Evolutionary conservation across 1,140 invertebrate species (phyloP).

Genomic region (Probaryconus sp.): DNA sequence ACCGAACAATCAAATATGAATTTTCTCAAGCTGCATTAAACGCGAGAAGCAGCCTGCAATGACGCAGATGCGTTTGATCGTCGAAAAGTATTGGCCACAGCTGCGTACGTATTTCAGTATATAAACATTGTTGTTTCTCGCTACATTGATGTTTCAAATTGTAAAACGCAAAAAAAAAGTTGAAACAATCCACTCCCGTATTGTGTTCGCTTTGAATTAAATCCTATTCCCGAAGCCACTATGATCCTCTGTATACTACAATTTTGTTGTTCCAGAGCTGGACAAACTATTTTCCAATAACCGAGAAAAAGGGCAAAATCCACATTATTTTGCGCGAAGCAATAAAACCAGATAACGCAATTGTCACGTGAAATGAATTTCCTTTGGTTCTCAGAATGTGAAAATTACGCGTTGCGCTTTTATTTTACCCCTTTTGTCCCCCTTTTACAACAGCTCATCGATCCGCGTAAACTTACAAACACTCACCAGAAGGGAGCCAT

Average conservation of each 20-base stretch:
- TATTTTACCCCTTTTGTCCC: conserved; percentile 20
- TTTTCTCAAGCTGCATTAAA: conserved; percentile 44
- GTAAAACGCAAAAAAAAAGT: neutral
- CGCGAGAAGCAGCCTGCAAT: conserved; percentile 27
- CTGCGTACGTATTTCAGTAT: conserved; percentile 38
- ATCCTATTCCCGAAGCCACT: too few species aligned
- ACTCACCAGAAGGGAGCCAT: conserved; percentile 19
- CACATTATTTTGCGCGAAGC: conserved; percentile 1
- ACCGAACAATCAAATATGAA: conserved; percentile 38
- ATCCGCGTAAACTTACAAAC: conserved; percentile 25
- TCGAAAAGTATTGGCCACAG: conserved; percentile 44
- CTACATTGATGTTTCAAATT: conserved; percentile 16
- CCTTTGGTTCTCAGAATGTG: conserved; percentile 7
- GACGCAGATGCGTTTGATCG: conserved; percentile 55
- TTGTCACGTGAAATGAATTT: conserved; percentile 14
- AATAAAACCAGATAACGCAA: conserved; percentile 9
- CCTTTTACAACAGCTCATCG: conserved; percentile 16
- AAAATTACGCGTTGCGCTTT: conserved; percentile 10
- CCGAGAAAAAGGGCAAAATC: neutral
- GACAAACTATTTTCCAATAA: neutral
- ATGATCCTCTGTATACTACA: neutral
- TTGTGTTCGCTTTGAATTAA: too few species aligned
- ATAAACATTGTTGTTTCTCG: conserved; percentile 37
- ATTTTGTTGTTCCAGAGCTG: neutral
- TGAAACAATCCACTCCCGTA: too few species aligned